Percentiles rank a stretch among this genome's conserved stretches.
phyloP scores from a whole-genome alignment of 1,140 invertebrate genomes.

The Anastatus disparis region DNA sequence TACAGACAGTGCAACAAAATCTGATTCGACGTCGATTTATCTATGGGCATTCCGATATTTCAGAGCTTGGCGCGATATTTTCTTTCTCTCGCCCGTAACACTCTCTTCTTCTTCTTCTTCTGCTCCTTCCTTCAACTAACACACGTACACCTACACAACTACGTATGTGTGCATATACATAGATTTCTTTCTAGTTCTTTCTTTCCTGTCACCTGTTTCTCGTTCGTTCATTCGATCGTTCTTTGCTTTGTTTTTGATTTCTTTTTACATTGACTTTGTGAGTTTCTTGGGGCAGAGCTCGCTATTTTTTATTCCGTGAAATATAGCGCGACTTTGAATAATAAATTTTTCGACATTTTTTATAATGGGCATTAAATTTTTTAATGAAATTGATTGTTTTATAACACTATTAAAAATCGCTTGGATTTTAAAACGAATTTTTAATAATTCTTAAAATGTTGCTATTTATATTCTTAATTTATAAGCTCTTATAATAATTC shows the following conservation, averaged over 20 bases:
- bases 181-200: conserved; percentile 29
- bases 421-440: no score
- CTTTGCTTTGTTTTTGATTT: background rate
- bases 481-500: no score
- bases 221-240: background rate
- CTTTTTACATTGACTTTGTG: no score
- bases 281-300: no score
- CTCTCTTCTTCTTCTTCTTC: conserved; percentile 34
- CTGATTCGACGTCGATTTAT: conserved; percentile 64
- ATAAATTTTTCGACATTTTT: conserved; percentile 2
- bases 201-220: conserved; percentile 29
- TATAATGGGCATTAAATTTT: no score
- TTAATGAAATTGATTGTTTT: no score
- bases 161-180: no score
- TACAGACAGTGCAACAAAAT: conserved; percentile 56
- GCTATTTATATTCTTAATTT: no score
- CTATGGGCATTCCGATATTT: conserved; percentile 57
- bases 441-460: no score
- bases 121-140: no score
- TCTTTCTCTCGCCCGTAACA: conserved; percentile 40
- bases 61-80: conserved; percentile 45
- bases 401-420: no score
- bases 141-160: no score
- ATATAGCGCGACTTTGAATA: background rate
- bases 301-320: conserved; percentile 16